A percentile compares a stretch with the other conserved stretches of the same genome.
Conservation (phyloP, 2,797 vertebrate species). For the Anabas testudineus region DNA sequence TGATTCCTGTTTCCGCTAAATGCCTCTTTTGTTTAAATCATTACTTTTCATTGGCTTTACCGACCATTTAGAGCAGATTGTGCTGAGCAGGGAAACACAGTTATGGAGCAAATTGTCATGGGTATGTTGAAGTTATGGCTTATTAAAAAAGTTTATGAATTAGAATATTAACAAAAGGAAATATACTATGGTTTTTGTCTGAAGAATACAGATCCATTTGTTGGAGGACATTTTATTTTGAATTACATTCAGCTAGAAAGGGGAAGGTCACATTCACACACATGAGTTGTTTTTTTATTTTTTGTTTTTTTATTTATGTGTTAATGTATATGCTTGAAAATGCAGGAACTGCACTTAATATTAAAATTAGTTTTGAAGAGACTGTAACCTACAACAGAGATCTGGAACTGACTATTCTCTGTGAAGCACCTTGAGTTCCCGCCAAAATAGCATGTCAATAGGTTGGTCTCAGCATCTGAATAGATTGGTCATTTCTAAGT, state of each 20-base stretch:
- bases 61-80: conserved; percentile 31
- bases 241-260: conserved; percentile 23
- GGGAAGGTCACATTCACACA: background rate
- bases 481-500: conserved; percentile 35
- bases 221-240: conserved; percentile 17
- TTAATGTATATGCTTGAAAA: conserved; percentile 9
- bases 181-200: background rate
- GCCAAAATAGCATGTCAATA: conserved; percentile 1
- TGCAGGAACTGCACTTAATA: conserved; percentile 2
- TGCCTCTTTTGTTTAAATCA: conserved; percentile 41
- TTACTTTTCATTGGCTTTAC: conserved; percentile 40
- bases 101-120: conserved; percentile 27
- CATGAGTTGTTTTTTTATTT: background rate
- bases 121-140: conserved; percentile 27
- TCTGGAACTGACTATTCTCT: conserved; percentile 18
- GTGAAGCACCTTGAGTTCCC: conserved; percentile 19
- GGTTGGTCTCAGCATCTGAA: background rate
- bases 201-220: background rate
- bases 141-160: conserved; percentile 47
- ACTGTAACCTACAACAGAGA: conserved; percentile 14
- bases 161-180: background rate
- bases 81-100: conserved; percentile 25
- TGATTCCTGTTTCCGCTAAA: conserved; percentile 28
- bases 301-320: background rate
- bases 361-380: background rate